These are phyloP conservation scores for Drosophila aldrichi DNA, from an alignment of 2,888 invertebrate species.

Conservation along the genomic window DNA sequence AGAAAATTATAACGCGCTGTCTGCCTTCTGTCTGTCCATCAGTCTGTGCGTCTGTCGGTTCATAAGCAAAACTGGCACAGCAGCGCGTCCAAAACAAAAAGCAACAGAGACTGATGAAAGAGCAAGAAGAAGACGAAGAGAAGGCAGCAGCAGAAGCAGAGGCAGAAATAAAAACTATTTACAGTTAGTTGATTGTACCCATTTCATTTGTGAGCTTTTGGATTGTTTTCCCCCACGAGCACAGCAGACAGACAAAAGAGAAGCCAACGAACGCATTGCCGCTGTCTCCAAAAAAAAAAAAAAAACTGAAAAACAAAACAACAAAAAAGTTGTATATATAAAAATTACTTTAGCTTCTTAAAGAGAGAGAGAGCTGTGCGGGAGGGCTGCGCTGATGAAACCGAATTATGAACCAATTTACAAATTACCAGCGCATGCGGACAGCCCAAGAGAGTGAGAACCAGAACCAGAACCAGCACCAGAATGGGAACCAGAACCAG, in stretches of 20 bases:
- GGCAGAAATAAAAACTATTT: constrained; percentile 65
- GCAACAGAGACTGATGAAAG: constrained; percentile 39
- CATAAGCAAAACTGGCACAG: constrained; percentile 60
- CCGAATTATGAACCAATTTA: constrained; percentile 82
- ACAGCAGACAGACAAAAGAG: constrained; percentile 66
- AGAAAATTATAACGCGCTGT: constrained; percentile 71
- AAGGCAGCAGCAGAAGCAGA: constrained; percentile 37
- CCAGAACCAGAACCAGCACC: constrained; percentile 4
- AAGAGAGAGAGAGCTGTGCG: constrained; percentile 32
- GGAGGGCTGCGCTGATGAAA: constrained; percentile 60
- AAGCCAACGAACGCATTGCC: constrained; percentile 77
- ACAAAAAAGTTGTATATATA: constrained; percentile 18
- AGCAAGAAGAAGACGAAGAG: constrained; percentile 40
- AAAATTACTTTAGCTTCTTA: constrained; percentile 32
- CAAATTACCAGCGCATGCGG: constrained; percentile 71
- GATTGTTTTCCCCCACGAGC: constrained; percentile 71
- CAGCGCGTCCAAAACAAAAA: constrained; percentile 49
- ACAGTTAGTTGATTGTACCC: constrained; percentile 82
- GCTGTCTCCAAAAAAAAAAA: constrained; percentile 60
- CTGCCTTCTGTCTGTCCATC: neutral
- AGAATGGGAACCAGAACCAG: constrained; percentile 5
- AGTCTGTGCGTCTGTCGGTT: constrained; percentile 23
- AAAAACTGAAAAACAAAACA: constrained; percentile 28
- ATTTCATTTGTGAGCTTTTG: constrained; percentile 78
- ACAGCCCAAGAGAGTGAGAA: constrained; percentile 31